Percentiles rank a stretch among this genome's conserved stretches.
Evolutionary conservation across 2,797 vertebrate species (phyloP).

Genomic region (Pseudochirops cupreus): DNA sequence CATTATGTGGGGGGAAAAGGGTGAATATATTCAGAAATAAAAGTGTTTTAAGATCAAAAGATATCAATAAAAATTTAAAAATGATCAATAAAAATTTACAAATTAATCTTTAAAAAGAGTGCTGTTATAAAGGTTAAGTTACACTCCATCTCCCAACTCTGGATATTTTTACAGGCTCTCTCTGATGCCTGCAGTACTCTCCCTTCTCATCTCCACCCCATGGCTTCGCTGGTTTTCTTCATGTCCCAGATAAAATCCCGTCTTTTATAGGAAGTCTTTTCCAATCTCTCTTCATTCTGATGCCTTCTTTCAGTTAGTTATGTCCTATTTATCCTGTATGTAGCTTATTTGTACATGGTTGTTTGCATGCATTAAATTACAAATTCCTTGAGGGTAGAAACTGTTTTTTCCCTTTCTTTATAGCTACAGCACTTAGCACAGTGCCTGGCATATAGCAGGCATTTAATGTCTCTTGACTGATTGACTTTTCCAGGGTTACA

Average conservation of each 20-base stretch:
- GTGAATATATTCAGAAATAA: background rate
- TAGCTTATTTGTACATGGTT: background rate
- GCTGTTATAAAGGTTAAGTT: background rate
- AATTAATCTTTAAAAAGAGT: background rate
- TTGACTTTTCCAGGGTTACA: background rate
- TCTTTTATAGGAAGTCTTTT: background rate
- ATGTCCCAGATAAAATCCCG: background rate
- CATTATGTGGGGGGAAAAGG: background rate
- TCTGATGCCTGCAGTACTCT: background rate
- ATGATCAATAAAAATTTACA: background rate
- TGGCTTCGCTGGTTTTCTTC: background rate
- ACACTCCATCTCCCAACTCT: background rate
- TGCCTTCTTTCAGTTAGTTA: background rate
- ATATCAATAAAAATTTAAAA: background rate
- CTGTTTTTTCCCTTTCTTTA: background rate
- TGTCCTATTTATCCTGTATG: background rate
- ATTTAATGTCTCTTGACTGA: background rate
- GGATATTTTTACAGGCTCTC: background rate
- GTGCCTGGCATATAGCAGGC: background rate
- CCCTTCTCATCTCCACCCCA: background rate
- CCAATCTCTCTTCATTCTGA: background rate
- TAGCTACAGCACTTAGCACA: background rate
- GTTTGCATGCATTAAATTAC: background rate
- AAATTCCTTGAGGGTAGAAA: background rate
- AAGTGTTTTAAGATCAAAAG: background rate